Percentiles rank a stretch among this genome's conserved stretches.
Evolutionary conservation across 2,113 vertebrate genomes (phyloP).

Genomic region (Eurystomus gularis): DNA sequence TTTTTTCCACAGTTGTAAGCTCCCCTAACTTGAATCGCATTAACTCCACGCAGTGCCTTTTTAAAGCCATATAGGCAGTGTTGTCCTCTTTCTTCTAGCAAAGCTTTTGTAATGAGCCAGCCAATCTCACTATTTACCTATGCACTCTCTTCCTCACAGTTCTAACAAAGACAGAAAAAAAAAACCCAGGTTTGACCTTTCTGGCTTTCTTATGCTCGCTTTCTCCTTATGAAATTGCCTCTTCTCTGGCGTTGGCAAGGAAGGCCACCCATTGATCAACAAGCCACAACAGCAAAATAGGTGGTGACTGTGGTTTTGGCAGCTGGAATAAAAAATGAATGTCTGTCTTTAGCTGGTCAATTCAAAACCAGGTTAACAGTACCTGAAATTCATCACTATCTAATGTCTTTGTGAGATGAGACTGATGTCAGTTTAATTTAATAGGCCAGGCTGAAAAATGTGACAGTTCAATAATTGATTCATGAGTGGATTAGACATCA

Average conservation of each 20-base stretch:
- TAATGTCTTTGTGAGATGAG: conserved; percentile 67
- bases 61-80: not conserved
- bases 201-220: not conserved
- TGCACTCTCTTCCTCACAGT: not conserved
- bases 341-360: conserved; percentile 44
- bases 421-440: conserved; percentile 69
- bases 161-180: not conserved
- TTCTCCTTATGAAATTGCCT: not conserved
- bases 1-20: not conserved
- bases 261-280: conserved; percentile 4
- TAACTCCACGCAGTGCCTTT: not conserved
- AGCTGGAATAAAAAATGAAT: conserved; percentile 50
- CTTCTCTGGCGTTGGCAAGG: not conserved
- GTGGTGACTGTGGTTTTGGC: not conserved
- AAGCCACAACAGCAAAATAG: not conserved
- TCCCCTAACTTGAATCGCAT: not conserved
- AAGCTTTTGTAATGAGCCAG: not conserved
- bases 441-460: conserved; percentile 64
- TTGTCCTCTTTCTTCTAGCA: not conserved
- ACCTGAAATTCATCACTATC: conserved; percentile 67
- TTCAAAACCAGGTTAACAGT: conserved; percentile 65
- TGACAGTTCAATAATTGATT: conserved; percentile 67
- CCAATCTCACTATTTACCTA: not conserved
- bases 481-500: conserved; percentile 53
- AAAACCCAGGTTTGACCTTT: not conserved